Conservation (phyloP, 2,113 vertebrate genomes). For the Aramus guarauna region DNA sequence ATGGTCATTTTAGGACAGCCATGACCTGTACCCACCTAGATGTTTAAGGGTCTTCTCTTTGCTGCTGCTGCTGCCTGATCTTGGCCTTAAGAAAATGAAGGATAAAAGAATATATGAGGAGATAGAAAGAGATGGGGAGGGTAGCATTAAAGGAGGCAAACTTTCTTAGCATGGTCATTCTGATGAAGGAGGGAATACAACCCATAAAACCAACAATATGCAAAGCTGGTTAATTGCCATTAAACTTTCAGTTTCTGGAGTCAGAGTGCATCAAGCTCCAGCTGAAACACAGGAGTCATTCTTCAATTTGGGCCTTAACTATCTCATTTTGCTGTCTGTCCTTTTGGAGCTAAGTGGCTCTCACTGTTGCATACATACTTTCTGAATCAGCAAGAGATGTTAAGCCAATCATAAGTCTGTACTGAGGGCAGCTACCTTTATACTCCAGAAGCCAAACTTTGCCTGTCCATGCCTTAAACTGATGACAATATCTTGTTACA, state of each 20-base stretch:
- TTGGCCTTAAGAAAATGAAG: conserved; percentile 35
- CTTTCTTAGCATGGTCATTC: not conserved
- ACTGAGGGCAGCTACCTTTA: not conserved
- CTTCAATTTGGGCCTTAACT: not conserved
- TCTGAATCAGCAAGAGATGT: not conserved
- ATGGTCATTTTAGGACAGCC: not conserved
- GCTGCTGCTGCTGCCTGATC: not conserved
- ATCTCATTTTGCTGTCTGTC: not conserved
- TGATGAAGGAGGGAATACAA: not conserved
- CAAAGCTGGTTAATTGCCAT: not conserved
- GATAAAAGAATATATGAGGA: not conserved
- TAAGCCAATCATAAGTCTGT: not conserved
- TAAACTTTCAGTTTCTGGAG: not conserved
- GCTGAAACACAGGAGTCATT: not conserved
- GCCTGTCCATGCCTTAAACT: not conserved
- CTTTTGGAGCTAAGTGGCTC: not conserved
- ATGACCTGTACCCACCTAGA: conserved; percentile 11
- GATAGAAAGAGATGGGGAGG: not conserved
- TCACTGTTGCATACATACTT: not conserved
- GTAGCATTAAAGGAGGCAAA: not conserved
- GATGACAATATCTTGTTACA: not conserved
- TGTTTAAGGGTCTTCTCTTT: not conserved
- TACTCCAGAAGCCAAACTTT: not conserved
- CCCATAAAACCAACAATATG: not conserved
- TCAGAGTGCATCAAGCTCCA: not conserved